A percentile compares a stretch with the other conserved stretches of the same genome.
phyloP scores from a whole-genome alignment of 2,888 invertebrate genomes.

The Platycnemis pennipes region DNA sequence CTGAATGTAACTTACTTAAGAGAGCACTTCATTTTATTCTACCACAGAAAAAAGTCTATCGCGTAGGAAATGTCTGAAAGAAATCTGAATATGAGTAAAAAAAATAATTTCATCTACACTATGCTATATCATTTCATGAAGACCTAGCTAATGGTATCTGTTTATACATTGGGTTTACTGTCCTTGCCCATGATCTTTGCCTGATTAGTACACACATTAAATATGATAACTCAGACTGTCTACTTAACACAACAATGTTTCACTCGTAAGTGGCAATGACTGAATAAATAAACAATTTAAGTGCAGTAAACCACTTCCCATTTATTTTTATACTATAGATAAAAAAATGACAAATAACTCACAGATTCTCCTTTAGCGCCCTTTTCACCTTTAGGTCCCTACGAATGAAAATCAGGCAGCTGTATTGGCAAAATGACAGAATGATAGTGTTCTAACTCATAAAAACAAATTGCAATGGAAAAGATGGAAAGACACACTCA shows the following conservation, averaged over 20 bases:
- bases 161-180: not conserved
- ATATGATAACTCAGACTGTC: conserved; percentile 4
- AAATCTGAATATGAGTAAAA: conserved; percentile 2
- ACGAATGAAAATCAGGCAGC: conserved; percentile 76
- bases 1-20: not conserved
- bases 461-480: conserved; percentile 57
- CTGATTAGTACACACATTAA: conserved; percentile 39
- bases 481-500: conserved; percentile 66
- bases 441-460: conserved; percentile 69
- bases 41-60: not conserved
- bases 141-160: conserved; percentile 12
- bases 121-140: not conserved
- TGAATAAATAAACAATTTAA: not conserved
- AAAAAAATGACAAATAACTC: conserved; percentile 79
- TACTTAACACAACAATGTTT: not conserved
- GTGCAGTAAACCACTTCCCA: not conserved
- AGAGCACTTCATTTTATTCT: conserved; percentile 39
- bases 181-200: not conserved
- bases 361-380: conserved; percentile 92
- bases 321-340: conserved; percentile 64
- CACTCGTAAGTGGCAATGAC: conserved; percentile 31
- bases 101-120: not conserved
- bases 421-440: conserved; percentile 44
- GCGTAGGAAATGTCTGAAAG: conserved; percentile 32
- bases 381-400: conserved; percentile 95